Base-by-base conservation (phyloP, 1,140 invertebrate species). In the Cotesia chilonis region DNA sequence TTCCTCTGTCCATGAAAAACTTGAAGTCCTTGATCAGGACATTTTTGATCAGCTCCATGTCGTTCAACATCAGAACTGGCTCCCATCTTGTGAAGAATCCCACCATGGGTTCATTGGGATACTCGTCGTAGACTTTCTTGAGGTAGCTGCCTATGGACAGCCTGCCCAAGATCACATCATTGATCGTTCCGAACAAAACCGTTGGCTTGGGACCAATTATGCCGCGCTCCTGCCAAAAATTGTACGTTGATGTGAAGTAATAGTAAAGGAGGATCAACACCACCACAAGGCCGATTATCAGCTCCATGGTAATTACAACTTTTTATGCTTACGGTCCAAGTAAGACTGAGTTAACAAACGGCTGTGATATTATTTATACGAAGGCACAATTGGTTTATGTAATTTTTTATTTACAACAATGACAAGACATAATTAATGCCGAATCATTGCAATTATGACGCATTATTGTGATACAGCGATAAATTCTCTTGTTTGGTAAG, bases 21-120 rank as follows among this genome's bases (percentile, higher is more conserved):
- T 82, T 75, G 65, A 89, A 89, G 64, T 89, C 85, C 74, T 86
- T 89, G 2, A 89, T 87, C 4, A 89, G 38, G 3, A 90, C 72
- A 2, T 83, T 74, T 57, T 86, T 88, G 4, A 89, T 85, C 4
- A 88, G 12, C 3, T 89, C 83, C 0, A 83, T 82, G 74, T 90
- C 88, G 14, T 75, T 77, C 0, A 88, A 0, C 0, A 89, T 68
- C 0, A 88, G 70, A 4, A 81, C 41, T 0, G 87, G 87, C 2
- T 65, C 79, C 10, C 76, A 73, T 14, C 84, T 74, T 4, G 65
- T 41, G 67, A 55, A 75, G 3, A 75, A 38, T 52, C 74, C 74
- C 17, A 69, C 14, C 14, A 70, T 35, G 5, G 68, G 61, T 37
- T 72, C 70, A 59, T 70, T 28, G 4, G 9, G 41, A 54, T 59